Percentiles rank a stretch among this genome's conserved stretches.
phyloP scores from a whole-genome alignment of 2,888 invertebrate species.

The Dynastes grantii region DNA sequence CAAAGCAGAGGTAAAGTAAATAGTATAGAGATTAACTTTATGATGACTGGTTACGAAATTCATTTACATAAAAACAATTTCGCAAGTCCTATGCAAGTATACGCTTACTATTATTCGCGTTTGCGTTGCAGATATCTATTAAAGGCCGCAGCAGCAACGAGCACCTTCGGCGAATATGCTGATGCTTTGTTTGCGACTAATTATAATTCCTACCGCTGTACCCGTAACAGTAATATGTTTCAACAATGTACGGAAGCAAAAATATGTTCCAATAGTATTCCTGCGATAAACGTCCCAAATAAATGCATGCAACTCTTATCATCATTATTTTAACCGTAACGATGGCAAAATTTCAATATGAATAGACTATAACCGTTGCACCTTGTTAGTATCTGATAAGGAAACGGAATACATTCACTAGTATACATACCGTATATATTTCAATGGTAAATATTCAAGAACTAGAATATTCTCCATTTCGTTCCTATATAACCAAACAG shows the following conservation, averaged over 20 bases:
- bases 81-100: too few species aligned
- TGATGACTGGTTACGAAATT: too few species aligned
- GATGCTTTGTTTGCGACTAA: constrained; percentile 36
- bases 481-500: neutral
- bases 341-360: constrained; percentile 46
- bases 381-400: constrained; percentile 47
- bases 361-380: constrained; percentile 46
- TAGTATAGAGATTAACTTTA: too few species aligned
- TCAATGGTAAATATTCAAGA: constrained; percentile 29
- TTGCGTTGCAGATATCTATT: too few species aligned
- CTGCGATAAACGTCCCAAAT: constrained; percentile 38
- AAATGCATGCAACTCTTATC: constrained; percentile 41
- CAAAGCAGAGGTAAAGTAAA: too few species aligned
- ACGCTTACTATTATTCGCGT: too few species aligned
- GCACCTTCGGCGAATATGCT: neutral
- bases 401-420: constrained; percentile 41
- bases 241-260: constrained; percentile 44
- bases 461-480: constrained; percentile 7
- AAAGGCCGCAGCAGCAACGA: neutral
- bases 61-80: too few species aligned
- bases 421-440: constrained; percentile 2
- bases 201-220: constrained; percentile 36
- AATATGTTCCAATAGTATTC: constrained; percentile 34
- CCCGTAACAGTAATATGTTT: constrained; percentile 32
- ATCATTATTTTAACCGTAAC: constrained; percentile 45